Evolutionary conservation across 2,113 vertebrate genomes (phyloP).

Genomic region (Gallinago jamesoni): DNA sequence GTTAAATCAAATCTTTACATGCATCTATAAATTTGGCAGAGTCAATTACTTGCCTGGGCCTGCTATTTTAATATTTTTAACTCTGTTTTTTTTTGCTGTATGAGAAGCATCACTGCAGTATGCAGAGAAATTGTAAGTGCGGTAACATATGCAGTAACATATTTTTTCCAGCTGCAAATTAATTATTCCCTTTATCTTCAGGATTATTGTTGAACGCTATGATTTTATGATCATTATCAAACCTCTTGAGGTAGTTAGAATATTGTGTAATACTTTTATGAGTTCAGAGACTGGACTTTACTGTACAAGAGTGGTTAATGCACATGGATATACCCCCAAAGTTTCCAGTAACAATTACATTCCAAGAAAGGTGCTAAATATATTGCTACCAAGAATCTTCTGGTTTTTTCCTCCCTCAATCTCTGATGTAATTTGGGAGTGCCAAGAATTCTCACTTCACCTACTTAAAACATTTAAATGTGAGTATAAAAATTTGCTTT

Average conservation of each 20-base stretch:
- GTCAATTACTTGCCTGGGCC: background rate
- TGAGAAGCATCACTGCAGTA: conserved; percentile 23
- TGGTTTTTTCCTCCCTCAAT: conserved; percentile 47
- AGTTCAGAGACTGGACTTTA: conserved; percentile 37
- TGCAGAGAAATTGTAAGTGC: conserved; percentile 6
- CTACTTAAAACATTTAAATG: conserved; percentile 45
- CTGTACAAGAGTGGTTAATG: conserved; percentile 35
- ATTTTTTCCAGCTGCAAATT: conserved; percentile 17
- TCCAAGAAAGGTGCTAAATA: conserved; percentile 67
- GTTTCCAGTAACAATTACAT: conserved; percentile 66
- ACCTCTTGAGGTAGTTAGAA: conserved; percentile 26
- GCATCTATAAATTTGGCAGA: background rate
- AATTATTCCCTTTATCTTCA: conserved; percentile 33
- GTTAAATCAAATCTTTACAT: conserved; percentile 1
- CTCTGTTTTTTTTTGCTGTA: background rate
- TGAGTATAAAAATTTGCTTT: conserved; percentile 50
- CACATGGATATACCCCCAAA: conserved; percentile 50
- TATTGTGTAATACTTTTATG: conserved; percentile 53
- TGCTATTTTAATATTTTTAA: conserved; percentile 14
- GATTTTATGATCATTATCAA: conserved; percentile 26
- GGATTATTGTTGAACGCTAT: conserved; percentile 12
- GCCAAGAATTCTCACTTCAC: conserved; percentile 42
- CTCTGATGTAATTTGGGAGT: conserved; percentile 44
- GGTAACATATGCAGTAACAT: background rate
- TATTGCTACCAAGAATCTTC: conserved; percentile 63